Percentiles rank a stretch among this genome's conserved stretches.
phyloP scores from a whole-genome alignment of 2,797 vertebrate genomes.

The Busarellus nigricollis region DNA sequence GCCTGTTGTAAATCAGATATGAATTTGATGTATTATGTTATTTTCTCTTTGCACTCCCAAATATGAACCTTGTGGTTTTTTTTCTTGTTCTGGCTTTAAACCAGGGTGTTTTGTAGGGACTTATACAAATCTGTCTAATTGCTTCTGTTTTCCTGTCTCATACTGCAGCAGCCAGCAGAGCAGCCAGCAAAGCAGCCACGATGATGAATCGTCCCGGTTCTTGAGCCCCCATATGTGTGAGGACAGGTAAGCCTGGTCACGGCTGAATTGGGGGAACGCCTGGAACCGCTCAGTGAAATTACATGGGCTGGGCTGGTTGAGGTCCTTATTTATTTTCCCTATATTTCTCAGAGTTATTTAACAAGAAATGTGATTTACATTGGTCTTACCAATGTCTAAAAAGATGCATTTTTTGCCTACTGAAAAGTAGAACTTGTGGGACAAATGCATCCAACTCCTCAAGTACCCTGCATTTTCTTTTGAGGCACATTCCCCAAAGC shows the following conservation, averaged over 20 bases:
- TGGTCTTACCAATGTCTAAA: rapidly evolving
- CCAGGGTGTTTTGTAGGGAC: neutral
- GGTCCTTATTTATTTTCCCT: neutral
- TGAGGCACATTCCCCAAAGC: neutral
- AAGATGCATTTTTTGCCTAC: rapidly evolving
- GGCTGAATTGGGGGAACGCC: neutral
- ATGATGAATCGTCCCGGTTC: constrained; percentile 86
- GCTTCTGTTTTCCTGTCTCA: neutral
- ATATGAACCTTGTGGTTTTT: rapidly evolving
- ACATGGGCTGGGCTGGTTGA: neutral
- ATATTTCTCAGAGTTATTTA: neutral
- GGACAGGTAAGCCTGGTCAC: constrained; percentile 76
- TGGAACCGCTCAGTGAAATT: rapidly evolving
- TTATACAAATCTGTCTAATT: neutral
- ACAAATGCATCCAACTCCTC: neutral
- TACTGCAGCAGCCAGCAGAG: constrained; percentile 84
- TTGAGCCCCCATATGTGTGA: constrained; percentile 83
- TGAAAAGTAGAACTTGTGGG: neutral
- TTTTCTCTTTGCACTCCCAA: neutral
- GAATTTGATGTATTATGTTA: neutral
- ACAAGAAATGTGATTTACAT: neutral
- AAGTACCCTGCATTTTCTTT: neutral
- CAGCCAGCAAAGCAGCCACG: constrained; percentile 89
- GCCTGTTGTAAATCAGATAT: neutral
- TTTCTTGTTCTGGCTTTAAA: neutral